Base-by-base conservation (phyloP, 2,797 vertebrate species). In the Melopsittacus undulatus region DNA sequence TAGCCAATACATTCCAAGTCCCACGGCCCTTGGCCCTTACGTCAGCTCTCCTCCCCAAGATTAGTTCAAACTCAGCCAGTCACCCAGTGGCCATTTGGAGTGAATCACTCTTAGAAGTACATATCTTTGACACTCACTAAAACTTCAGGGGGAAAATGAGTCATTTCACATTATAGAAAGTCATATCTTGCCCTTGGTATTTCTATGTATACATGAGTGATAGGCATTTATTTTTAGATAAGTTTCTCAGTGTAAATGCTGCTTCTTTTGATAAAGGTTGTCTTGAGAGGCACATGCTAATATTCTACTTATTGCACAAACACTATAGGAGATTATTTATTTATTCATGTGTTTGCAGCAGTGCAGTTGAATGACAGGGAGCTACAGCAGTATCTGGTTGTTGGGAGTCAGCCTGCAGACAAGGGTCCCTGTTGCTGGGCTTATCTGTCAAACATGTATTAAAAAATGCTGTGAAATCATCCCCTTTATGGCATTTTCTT, bases 31-130 rank as follows among this genome's bases (percentile, higher is more conserved):
- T 63, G 84, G 89, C 77, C 78, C 72, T 89, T 95, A 86, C 36
- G 46, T 97, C 95, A 97, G 83, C 67, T 90, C 81, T 96, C 62
- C 76, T 96, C 70, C 79, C 85, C 7, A 70, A 82, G 90, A 94
- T 96, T 86, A 96, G 63, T 84, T 96, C 92, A 49, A 96, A 52
- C 89, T 67, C 90, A 92, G 83, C 94, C 93, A 89, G 90, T 91
- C 95, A 90, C 92, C 94, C 94, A 93, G 69, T 94, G 94, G 96
- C 94, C 92, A 56, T 96, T 96, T 94, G 83, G 73, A 92, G 83
- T 97, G 97, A 97, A 94, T 97, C 96, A 97, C 82, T 96, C 87
- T 75, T 83, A 89, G 84, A 95, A 96, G 85, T 87, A 45, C 84
- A 9, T 68, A 67, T 95, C 94, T 96, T 84, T 72, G 4, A 64